Evolutionary conservation across 2,797 vertebrate genomes (phyloP).

Genomic region (Austrolebias charrua): DNA sequence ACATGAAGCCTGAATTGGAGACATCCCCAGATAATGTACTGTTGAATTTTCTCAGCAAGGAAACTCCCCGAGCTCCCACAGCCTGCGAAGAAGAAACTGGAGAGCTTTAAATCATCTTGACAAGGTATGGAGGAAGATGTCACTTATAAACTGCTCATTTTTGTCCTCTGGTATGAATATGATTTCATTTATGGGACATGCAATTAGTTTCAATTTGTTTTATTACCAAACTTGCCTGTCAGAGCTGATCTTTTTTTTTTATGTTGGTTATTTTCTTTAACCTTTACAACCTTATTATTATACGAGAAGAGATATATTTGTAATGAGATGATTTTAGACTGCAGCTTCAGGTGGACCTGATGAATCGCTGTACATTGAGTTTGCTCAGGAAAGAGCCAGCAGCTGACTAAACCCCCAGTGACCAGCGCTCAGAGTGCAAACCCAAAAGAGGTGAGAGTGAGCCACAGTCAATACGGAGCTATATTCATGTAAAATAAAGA

Average conservation of each 20-base stretch:
- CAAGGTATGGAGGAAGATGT: slow-evolving; percentile 49
- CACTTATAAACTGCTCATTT: slow-evolving; percentile 46
- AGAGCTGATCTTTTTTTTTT: slow-evolving; percentile 20
- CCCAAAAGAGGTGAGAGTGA: slow-evolving; percentile 45
- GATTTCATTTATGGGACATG: slow-evolving; percentile 35
- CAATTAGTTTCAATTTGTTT: slow-evolving; percentile 48
- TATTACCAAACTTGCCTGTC: slow-evolving; percentile 27
- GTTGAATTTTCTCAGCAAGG: slow-evolving; percentile 59
- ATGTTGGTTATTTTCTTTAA: slow-evolving; percentile 7
- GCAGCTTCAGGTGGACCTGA: slow-evolving; percentile 34
- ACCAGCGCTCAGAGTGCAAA: slow-evolving; percentile 39
- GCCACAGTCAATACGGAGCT: slow-evolving; percentile 14
- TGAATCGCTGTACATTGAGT: slow-evolving; percentile 18
- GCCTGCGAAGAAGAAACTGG: slow-evolving; percentile 59
- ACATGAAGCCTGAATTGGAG: slow-evolving; percentile 58
- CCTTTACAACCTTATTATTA: slow-evolving; percentile 22
- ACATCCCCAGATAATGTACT: slow-evolving; percentile 70
- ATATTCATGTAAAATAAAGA: slow-evolving; percentile 1
- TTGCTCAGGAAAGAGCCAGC: slow-evolving; percentile 45
- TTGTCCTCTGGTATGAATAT: slow-evolving; percentile 28
- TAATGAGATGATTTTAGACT: slow-evolving; percentile 33
- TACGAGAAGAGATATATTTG: neutral
- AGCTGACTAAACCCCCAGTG: slow-evolving; percentile 43
- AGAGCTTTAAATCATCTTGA: slow-evolving; percentile 64
- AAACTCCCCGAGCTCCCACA: slow-evolving; percentile 50